Evolutionary conservation across 2,888 invertebrate genomes (phyloP).

Genomic region (Mesorhabditis spiculigera): DNA sequence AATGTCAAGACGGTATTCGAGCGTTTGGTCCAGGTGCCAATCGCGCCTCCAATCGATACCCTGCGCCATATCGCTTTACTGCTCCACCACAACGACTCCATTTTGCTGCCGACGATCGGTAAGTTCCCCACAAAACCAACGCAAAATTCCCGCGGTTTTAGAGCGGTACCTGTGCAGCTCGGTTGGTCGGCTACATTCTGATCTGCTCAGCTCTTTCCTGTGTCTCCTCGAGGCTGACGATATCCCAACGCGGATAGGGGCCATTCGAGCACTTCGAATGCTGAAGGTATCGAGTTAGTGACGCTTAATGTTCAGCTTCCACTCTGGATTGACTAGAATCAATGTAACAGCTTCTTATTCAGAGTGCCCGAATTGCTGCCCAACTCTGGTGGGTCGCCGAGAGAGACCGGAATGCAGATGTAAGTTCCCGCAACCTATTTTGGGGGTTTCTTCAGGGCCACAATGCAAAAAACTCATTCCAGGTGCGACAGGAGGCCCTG

Average conservation of each 20-base stretch:
- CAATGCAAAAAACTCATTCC: not conserved
- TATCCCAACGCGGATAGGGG: conserved; percentile 40
- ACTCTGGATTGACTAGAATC: conserved; percentile 4
- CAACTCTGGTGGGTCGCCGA: conserved; percentile 25
- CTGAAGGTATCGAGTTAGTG: conserved; percentile 29
- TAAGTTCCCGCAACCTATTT: conserved; percentile 8
- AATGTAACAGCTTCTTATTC: conserved; percentile 9
- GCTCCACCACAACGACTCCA: conserved; percentile 26
- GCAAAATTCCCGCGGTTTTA: conserved; percentile 17
- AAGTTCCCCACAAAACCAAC: not conserved
- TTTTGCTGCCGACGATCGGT: conserved; percentile 24
- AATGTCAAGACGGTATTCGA: conserved; percentile 44
- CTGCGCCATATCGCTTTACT: conserved; percentile 47
- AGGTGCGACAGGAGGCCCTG: not conserved
- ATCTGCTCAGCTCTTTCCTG: conserved; percentile 49
- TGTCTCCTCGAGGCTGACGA: conserved; percentile 50
- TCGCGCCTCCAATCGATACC: conserved; percentile 54
- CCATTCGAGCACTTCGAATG: conserved; percentile 48
- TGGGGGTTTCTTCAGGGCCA: not conserved
- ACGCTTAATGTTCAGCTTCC: not conserved
- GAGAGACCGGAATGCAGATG: conserved; percentile 17
- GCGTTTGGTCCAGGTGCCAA: conserved; percentile 50
- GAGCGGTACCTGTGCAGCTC: conserved; percentile 44
- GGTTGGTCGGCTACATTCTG: conserved; percentile 37
- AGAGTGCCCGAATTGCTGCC: conserved; percentile 24